phyloP scores from a whole-genome alignment of 2,888 invertebrate genomes.

The Brassicogethes aeneus region DNA sequence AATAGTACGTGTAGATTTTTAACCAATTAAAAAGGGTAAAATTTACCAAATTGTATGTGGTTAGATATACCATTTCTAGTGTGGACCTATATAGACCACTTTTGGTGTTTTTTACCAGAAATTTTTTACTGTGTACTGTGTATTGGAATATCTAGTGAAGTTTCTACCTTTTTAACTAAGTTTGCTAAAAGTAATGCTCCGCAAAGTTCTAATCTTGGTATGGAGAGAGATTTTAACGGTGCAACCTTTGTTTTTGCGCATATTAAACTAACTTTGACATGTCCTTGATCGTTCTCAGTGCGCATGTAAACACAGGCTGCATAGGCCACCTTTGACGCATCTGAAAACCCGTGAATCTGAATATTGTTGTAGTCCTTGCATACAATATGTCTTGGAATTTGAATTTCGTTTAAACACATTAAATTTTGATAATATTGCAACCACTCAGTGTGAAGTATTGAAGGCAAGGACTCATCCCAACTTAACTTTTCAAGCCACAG shows the following conservation, averaged over 20 bases:
- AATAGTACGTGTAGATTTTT: no score
- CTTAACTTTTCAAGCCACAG: conserved; percentile 7
- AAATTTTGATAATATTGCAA: neutral
- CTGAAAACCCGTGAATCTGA: conserved; percentile 7
- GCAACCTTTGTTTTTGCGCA: conserved; percentile 16
- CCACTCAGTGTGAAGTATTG: conserved; percentile 3
- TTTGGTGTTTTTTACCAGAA: no score
- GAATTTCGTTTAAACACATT: conserved; percentile 6
- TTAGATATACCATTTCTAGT: no score
- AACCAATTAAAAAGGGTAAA: no score
- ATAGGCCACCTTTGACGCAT: conserved; percentile 3
- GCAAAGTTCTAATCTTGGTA: conserved; percentile 16
- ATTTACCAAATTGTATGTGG: no score
- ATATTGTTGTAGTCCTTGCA: neutral
- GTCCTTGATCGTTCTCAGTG: neutral
- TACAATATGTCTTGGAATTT: conserved; percentile 5
- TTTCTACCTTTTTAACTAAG: conserved; percentile 11
- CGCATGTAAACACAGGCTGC: conserved; percentile 4
- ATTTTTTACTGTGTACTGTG: no score
- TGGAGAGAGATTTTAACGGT: conserved; percentile 14
- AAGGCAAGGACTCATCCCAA: conserved; percentile 8
- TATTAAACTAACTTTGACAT: conserved; percentile 5
- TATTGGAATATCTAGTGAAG: conserved; percentile 8
- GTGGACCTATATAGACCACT: no score
- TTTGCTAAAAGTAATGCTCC: conserved; percentile 13